Base-by-base conservation (phyloP, 2,888 invertebrate genomes). In the Tholera decimalis region DNA sequence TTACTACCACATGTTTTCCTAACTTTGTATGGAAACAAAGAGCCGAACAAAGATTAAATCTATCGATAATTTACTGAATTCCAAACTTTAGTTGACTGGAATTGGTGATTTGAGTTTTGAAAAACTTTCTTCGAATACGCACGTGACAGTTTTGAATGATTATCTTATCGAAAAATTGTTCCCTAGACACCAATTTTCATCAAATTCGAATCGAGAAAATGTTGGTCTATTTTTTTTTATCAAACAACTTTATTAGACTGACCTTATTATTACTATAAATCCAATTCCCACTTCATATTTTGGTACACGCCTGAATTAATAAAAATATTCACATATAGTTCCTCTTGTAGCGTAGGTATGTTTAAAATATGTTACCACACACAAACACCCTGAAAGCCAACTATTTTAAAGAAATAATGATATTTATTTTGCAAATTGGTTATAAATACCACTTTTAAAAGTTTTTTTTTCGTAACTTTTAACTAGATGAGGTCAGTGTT, bases 101-200 rank as follows among this genome's bases (percentile, higher is more conserved):
- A 68, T 61, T 56, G 33, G 55, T 61, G 56, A 53, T 73, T 56
- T 24, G 56, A 51, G 73, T 73, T 67, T 51, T 37, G 51, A 53
- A 60, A 73, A 68, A 61, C 56, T 73, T 72, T 33, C 5, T 55
- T 37, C 7, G 37, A 61, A 20, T 51, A 55, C 20, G 28, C 55
- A 55, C 51, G 73, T 61, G 61, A 73, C 26, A 53, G 44, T 41
- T 47, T 60, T 67, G 24, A 41, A 43, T 56, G 26, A 67, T 44
- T 37, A 41, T 55, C 24, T 35, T 13, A 9, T 37, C 13, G 24
- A 9, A 26, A 49, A 60, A 67, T n/a, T 66, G 44, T 44, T 13
- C 8, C 15, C 1, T 0, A 43, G n/a, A 9, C 11, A 37, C 9
- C 13, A 22, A 44, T 30, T 68, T 68, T 46, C 1, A 35, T 30